phyloP scores from a whole-genome alignment of 2,888 invertebrate genomes.

The Andrena bucephala region DNA sequence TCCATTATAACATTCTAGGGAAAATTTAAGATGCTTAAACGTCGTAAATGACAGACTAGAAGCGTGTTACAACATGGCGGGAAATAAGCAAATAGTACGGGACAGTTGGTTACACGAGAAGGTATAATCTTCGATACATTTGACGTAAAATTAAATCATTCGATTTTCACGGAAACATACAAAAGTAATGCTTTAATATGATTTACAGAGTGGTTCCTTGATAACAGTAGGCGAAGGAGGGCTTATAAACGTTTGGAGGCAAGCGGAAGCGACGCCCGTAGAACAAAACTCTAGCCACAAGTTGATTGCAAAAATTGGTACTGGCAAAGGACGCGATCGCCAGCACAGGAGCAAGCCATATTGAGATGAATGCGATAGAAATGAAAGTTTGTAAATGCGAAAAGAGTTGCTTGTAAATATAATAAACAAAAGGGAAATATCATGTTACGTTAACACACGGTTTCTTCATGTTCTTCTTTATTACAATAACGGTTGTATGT shows the following conservation, averaged over 20 bases:
- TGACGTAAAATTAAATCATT: conserved; percentile 1
- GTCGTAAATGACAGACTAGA: conserved; percentile 86
- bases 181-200: conserved; percentile 27
- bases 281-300: conserved; percentile 68
- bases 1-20: conserved; percentile 75
- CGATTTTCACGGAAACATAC: background rate
- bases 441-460: conserved; percentile 56
- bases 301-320: conserved; percentile 75
- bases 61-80: conserved; percentile 87
- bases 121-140: conserved; percentile 82
- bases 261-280: conserved; percentile 67
- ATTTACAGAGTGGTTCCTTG: conserved; percentile 87
- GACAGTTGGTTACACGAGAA: conserved; percentile 88
- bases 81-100: conserved; percentile 91
- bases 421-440: conserved; percentile 56
- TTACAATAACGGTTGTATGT: conserved; percentile 83
- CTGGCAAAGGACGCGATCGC: conserved; percentile 77
- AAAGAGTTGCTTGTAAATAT: conserved; percentile 58
- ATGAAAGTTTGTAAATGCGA: conserved; percentile 51
- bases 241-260: conserved; percentile 88
- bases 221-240: conserved; percentile 92
- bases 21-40: conserved; percentile 85
- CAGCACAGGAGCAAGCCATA: conserved; percentile 81
- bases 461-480: conserved; percentile 79
- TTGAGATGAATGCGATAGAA: conserved; percentile 61